These are phyloP conservation scores for Scolopax bukidnonensis DNA, from an alignment of 2,797 vertebrate genomes.

Conservation along the genomic window DNA sequence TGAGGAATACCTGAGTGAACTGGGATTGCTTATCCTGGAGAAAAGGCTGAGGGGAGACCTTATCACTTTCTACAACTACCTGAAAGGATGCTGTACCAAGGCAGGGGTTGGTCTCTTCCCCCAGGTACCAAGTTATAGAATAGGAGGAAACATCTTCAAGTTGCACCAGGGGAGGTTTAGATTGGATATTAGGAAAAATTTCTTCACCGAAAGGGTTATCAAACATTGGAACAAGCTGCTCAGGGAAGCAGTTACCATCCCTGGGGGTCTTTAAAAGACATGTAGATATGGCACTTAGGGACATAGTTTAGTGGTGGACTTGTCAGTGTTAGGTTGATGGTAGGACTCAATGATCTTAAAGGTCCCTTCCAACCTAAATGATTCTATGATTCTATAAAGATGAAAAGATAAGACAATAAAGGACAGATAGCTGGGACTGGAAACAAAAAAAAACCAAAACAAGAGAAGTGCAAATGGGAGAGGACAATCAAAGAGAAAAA, in stretches of 20 bases:
- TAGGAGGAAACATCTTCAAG: neutral
- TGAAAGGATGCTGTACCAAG: neutral
- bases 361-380: neutral
- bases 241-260: neutral
- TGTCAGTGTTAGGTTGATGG: neutral
- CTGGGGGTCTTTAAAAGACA: neutral
- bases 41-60: neutral
- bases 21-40: neutral
- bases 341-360: neutral
- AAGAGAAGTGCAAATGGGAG: neutral
- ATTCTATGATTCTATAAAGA: neutral
- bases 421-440: neutral
- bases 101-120: neutral
- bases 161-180: neutral
- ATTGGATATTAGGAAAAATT: neutral
- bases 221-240: neutral
- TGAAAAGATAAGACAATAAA: neutral
- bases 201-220: neutral
- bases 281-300: neutral
- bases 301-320: neutral
- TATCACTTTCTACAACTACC: too few relatives aligned
- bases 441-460: neutral
- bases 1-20: neutral
- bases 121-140: neutral
- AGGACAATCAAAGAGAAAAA: neutral